Percentiles rank a stretch among this genome's conserved stretches.
Evolutionary conservation across 2,797 vertebrate species (phyloP).

Genomic region (Geotria australis): DNA sequence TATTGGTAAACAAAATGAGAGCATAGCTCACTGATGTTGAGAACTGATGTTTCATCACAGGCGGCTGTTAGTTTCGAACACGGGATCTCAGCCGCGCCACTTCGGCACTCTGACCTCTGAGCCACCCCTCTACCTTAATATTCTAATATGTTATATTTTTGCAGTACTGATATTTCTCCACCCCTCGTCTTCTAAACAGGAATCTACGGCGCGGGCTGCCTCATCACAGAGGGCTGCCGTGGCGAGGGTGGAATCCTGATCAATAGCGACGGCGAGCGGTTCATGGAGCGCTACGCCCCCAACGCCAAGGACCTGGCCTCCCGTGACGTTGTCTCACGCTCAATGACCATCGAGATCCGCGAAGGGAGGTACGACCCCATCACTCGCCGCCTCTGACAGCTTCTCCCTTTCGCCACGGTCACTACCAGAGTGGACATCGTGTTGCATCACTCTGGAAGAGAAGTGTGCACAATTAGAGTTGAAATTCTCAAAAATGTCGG

Average conservation of each 20-base stretch:
- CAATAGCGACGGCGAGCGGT: conserved; percentile 81
- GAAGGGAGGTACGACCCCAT: conserved; percentile 42
- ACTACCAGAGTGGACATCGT: too few relatives aligned
- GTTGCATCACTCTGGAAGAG: too few relatives aligned
- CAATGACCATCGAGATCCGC: conserved; percentile 89
- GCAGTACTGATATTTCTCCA: too few relatives aligned
- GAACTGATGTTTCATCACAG: too few relatives aligned
- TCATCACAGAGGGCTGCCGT: conserved; percentile 89
- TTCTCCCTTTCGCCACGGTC: neutral
- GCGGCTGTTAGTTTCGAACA: too few relatives aligned
- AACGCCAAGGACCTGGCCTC: conserved; percentile 91
- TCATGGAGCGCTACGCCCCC: conserved; percentile 93
- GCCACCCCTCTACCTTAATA: too few relatives aligned
- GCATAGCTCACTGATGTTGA: too few relatives aligned
- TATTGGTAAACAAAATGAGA: too few relatives aligned
- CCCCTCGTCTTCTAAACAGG: conserved; percentile 14
- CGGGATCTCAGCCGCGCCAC: too few relatives aligned
- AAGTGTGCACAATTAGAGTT: too few relatives aligned
- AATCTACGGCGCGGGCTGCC: conserved; percentile 84
- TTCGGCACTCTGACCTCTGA: too few relatives aligned
- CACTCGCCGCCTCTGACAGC: neutral
- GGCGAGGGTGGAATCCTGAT: conserved; percentile 90
- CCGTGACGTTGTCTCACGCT: conserved; percentile 72
- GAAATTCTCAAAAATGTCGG: neutral
- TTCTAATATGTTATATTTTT: too few relatives aligned